A percentile compares a stretch with the other conserved stretches of the same genome.
Conservation (phyloP, 2,888 invertebrate genomes). For the Mythimna loreyi region DNA sequence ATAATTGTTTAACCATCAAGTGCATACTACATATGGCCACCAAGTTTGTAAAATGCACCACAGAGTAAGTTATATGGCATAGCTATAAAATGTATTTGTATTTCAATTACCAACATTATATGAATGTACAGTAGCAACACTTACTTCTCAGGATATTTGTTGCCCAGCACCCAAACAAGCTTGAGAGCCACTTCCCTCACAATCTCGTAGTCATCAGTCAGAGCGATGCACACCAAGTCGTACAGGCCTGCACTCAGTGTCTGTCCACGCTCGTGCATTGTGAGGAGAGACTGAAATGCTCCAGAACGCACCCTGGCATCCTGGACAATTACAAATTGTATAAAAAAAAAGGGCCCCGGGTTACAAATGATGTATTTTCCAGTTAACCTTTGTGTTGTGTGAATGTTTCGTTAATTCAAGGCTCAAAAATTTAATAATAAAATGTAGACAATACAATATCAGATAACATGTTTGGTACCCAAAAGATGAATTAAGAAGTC, state of each 20-base stretch:
- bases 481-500: too few relatives aligned
- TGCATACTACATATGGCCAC: too few relatives aligned
- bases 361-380: too few relatives aligned
- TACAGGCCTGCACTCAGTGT: conserved; percentile 93
- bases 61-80: too few relatives aligned
- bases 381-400: too few relatives aligned
- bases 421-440: too few relatives aligned
- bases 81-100: too few relatives aligned
- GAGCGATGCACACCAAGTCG: conserved; percentile 92
- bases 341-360: background rate
- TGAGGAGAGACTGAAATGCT: conserved; percentile 96
- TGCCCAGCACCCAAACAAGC: conserved; percentile 96
- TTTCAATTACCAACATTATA: too few relatives aligned
- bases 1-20: too few relatives aligned
- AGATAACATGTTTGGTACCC: too few relatives aligned
- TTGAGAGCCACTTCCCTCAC: conserved; percentile 96
- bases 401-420: too few relatives aligned
- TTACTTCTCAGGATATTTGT: conserved; percentile 96
- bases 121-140: conserved; percentile 46
- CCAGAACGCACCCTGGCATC: conserved; percentile 98
- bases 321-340: conserved; percentile 76
- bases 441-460: background rate
- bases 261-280: conserved; percentile 95
- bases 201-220: conserved; percentile 98
- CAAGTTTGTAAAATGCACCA: too few relatives aligned